Evolutionary conservation across 1,140 invertebrate genomes (phyloP).

Genomic region (Zaprionus nigranus): DNA sequence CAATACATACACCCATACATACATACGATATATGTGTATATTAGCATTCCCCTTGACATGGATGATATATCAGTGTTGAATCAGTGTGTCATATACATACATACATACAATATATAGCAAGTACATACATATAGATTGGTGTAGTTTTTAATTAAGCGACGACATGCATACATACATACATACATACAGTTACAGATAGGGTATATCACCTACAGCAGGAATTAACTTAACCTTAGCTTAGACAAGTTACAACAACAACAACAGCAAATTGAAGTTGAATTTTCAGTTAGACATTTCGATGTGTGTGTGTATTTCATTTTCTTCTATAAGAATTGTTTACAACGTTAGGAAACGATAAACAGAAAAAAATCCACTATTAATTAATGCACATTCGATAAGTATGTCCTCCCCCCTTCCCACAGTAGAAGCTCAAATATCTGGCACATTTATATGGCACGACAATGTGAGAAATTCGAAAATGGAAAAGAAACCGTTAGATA

Average conservation of each 20-base stretch:
- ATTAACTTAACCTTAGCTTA: constrained; percentile 24
- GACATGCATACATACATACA: not conserved
- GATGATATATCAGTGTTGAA: too few species aligned
- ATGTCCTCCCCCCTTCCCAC: not conserved
- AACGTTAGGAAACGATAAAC: not conserved
- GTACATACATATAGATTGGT: not conserved
- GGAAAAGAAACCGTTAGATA: constrained; percentile 4
- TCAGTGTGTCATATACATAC: constrained; percentile 22
- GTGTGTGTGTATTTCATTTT: constrained; percentile 19
- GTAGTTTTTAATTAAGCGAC: constrained; percentile 22
- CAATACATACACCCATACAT: not conserved
- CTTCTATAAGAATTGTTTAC: not conserved
- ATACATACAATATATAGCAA: not conserved
- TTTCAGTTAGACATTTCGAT: not conserved
- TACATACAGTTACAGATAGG: not conserved
- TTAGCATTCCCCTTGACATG: constrained; percentile 31
- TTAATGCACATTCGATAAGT: constrained; percentile 16
- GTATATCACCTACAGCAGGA: constrained; percentile 10
- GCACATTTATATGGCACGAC: constrained; percentile 21
- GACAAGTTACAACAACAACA: not conserved
- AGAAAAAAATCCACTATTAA: constrained; percentile 9
- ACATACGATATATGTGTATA: constrained; percentile 18
- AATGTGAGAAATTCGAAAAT: constrained; percentile 15
- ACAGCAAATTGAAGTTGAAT: not conserved
- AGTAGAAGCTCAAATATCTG: constrained; percentile 45